A percentile compares a stretch with the other conserved stretches of the same genome.
Conservation (phyloP, 2,797 vertebrate species). For the Pogoniulus pusillus region DNA sequence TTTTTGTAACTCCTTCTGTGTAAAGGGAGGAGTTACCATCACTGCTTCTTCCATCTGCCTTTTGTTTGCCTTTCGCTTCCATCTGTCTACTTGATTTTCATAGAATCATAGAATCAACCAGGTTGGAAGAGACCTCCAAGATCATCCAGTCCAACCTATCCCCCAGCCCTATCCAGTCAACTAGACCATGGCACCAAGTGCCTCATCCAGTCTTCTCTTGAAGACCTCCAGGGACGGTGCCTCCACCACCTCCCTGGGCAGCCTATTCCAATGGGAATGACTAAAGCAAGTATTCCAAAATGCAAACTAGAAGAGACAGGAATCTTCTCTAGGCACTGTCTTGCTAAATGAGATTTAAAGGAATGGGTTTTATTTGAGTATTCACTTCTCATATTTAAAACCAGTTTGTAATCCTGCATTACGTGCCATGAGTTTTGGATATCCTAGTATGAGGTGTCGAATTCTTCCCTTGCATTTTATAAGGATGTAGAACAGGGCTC, state of each 20-base stretch:
- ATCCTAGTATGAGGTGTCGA: neutral
- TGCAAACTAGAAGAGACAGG: neutral
- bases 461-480: neutral
- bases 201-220: too few species aligned
- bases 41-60: neutral
- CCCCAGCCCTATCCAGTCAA: too few species aligned
- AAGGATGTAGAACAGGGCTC: too few species aligned
- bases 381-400: neutral
- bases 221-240: too few species aligned
- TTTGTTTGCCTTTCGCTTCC: neutral
- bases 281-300: neutral
- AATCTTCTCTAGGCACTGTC: neutral
- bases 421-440: neutral
- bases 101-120: too few species aligned
- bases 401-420: neutral
- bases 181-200: too few species aligned
- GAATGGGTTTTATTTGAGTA: neutral
- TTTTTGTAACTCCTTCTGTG: neutral
- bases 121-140: too few species aligned
- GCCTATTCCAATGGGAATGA: too few species aligned
- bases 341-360: neutral
- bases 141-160: too few species aligned
- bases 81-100: neutral
- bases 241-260: too few species aligned
- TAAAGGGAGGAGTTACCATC: neutral